Percentiles rank a stretch among this genome's conserved stretches.
Evolutionary conservation across 1,140 invertebrate species (phyloP).

Genomic region (Ectropis grisescens): DNA sequence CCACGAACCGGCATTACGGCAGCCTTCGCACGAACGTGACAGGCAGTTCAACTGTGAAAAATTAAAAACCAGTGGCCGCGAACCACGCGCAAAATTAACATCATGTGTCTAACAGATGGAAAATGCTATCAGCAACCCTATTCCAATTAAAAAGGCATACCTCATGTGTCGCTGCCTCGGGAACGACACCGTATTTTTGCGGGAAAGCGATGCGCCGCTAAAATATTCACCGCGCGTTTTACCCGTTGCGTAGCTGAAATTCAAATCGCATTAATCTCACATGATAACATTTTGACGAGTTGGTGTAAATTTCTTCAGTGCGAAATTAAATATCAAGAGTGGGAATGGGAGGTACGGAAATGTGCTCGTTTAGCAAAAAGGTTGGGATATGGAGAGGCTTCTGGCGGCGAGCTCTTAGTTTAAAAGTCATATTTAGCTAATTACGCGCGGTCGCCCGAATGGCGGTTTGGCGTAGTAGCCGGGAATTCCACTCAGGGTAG

Average conservation of each 20-base stretch:
- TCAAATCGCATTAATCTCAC: conserved; percentile 10
- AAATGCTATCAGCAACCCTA: too few relatives aligned
- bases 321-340: conserved; percentile 15
- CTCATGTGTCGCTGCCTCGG: too few relatives aligned
- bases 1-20: conserved; percentile 48
- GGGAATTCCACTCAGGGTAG: conserved; percentile 27
- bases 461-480: conserved; percentile 16
- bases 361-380: conserved; percentile 25
- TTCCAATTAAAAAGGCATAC: too few relatives aligned
- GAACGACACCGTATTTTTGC: too few relatives aligned
- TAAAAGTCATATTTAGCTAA: conserved; percentile 59
- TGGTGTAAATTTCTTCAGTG: conserved; percentile 22
- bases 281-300: conserved; percentile 20
- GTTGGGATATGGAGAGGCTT: conserved; percentile 22
- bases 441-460: conserved; percentile 31
- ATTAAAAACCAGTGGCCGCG: too few relatives aligned
- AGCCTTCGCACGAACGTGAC: conserved; percentile 48
- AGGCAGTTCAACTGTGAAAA: conserved; percentile 43
- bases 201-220: too few relatives aligned
- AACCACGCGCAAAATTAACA: too few relatives aligned
- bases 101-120: too few relatives aligned
- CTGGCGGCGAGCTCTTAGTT: conserved; percentile 34
- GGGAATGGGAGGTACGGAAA: conserved; percentile 25
- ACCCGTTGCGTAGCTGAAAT: conserved; percentile 3
- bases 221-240: conserved; percentile 7